Conservation (phyloP, 2,888 invertebrate genomes). For the Folsomia candida region DNA sequence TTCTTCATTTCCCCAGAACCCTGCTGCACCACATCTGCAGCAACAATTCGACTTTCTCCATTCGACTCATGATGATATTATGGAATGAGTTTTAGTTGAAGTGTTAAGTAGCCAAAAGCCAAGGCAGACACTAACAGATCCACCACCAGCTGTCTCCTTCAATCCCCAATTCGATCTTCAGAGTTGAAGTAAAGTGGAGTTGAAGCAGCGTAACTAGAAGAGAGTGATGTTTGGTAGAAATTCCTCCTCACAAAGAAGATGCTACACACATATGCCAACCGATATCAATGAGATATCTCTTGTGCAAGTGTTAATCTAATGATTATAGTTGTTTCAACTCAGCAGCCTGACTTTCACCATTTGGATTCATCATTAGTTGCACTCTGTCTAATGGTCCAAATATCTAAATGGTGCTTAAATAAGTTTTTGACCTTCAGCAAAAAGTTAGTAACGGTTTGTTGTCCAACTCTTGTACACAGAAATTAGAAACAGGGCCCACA, state of each 20-base stretch:
- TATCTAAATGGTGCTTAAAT: too few species aligned
- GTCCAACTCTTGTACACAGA: too few species aligned
- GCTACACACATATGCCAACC: too few species aligned
- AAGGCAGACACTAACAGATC: not conserved
- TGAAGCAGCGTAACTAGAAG: not conserved
- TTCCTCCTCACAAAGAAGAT: too few species aligned
- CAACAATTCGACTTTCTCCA: not conserved
- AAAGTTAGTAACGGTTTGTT: too few species aligned
- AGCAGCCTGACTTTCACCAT: not conserved
- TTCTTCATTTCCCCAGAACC: not conserved
- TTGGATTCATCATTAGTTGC: not conserved
- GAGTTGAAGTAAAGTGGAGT: not conserved
- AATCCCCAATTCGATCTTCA: not conserved
- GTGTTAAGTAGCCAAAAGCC: not conserved
- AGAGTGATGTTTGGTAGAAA: not conserved
- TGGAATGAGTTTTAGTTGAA: not conserved
- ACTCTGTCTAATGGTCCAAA: too few species aligned
- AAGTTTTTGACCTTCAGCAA: too few species aligned
- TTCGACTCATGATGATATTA: not conserved
- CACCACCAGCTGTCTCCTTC: not conserved
- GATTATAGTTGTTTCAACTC: not conserved
- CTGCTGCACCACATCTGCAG: not conserved
- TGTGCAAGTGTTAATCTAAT: not conserved
- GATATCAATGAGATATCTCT: too few species aligned
- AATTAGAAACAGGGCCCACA: too few species aligned